Conservation (phyloP, 2,113 vertebrate genomes). For the Uria lomvia region DNA sequence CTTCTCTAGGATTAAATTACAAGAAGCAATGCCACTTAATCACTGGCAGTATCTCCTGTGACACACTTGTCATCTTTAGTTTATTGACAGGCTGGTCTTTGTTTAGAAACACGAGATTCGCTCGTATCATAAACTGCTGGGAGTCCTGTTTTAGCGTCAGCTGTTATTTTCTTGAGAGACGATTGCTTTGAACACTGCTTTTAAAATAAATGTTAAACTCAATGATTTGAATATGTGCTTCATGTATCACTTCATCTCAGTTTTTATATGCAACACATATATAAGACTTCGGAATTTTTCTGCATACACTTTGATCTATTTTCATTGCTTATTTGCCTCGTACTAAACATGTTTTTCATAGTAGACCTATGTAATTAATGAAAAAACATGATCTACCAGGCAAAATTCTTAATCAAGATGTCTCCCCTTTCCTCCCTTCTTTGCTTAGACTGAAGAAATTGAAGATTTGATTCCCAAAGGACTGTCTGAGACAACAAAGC, state of each 20-base stretch:
- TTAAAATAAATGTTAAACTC: background rate
- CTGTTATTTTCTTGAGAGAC: background rate
- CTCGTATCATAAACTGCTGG: background rate
- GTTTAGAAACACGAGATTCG: background rate
- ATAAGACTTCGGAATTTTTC: background rate
- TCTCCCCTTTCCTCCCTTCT: conserved; percentile 38
- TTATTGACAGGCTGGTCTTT: background rate
- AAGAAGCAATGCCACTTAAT: background rate
- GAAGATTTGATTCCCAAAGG: conserved; percentile 91
- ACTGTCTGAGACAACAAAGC: conserved; percentile 93
- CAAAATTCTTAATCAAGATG: conserved; percentile 21
- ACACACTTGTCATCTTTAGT: background rate
- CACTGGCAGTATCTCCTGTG: background rate
- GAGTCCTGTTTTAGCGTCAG: background rate
- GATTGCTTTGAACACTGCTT: background rate
- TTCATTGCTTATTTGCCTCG: conserved; percentile 12
- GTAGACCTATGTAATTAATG: background rate
- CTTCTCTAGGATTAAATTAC: background rate
- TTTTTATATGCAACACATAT: background rate
- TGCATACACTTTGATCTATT: conserved; percentile 33
- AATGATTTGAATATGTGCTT: background rate
- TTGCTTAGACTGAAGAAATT: conserved; percentile 80
- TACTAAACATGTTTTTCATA: background rate
- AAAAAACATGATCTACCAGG: background rate
- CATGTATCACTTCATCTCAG: background rate